These are phyloP conservation scores for Alectoris magna DNA, from an alignment of 2,797 vertebrate species.

Conservation along the genomic window DNA sequence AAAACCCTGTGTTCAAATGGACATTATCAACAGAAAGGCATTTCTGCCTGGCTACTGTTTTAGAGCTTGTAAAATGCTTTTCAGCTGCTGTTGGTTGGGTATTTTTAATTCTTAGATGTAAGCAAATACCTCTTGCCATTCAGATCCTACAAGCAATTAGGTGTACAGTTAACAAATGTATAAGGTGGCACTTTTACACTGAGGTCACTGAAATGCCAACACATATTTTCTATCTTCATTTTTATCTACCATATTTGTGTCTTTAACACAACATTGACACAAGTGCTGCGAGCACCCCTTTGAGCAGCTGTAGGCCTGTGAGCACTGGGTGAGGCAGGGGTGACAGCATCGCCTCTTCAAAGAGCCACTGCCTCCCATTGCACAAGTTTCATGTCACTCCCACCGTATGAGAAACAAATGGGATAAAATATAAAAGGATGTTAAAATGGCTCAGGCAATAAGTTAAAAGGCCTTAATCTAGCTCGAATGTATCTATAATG, in stretches of 20 bases:
- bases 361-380: background rate
- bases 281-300: background rate
- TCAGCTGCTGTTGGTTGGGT: background rate
- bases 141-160: background rate
- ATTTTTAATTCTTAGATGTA: background rate
- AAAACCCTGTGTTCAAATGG: background rate
- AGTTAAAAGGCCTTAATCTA: background rate
- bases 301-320: background rate
- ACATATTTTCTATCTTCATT: background rate
- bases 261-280: background rate
- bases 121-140: background rate
- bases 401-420: background rate
- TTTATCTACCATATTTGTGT: background rate
- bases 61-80: background rate
- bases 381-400: background rate
- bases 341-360: background rate
- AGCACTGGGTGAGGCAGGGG: background rate
- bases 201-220: background rate
- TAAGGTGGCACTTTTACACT: background rate
- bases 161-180: fast-evolving
- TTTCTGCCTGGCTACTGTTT: background rate
- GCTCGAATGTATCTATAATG: background rate
- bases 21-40: background rate
- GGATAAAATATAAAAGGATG: background rate
- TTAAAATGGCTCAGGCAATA: background rate